Evolutionary conservation across 2,888 invertebrate species (phyloP).

Genomic region (Amblyteles armatorius): DNA sequence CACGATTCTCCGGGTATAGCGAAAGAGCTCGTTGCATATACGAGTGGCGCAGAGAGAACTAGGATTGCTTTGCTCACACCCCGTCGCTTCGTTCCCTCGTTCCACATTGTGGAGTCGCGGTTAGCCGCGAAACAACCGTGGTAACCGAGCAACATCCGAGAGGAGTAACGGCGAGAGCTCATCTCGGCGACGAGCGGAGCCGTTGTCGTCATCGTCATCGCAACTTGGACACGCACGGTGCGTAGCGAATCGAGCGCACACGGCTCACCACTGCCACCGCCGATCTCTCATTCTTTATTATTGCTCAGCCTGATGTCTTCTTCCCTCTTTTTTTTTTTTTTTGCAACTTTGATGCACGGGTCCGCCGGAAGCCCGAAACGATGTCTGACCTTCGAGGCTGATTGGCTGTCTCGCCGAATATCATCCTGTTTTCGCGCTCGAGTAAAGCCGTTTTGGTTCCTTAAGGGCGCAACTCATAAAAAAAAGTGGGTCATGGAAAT

Average conservation of each 20-base stretch:
- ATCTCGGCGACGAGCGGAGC: constrained; percentile 11
- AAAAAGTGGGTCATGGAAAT: neutral
- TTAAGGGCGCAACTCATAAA: neutral
- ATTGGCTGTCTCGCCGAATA: constrained; percentile 13
- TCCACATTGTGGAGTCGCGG: constrained; percentile 61
- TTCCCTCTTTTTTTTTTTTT: constrained; percentile 1
- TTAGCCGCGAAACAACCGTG: constrained; percentile 67
- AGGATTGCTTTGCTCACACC: constrained; percentile 27
- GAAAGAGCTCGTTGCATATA: neutral
- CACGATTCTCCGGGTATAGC: constrained; percentile 6
- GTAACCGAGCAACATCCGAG: constrained; percentile 68
- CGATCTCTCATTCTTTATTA: constrained; percentile 15
- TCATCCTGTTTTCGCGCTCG: neutral
- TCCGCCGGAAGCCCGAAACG: constrained; percentile 12
- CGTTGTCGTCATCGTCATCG: constrained; percentile 21
- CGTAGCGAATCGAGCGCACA: constrained; percentile 20
- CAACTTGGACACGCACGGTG: neutral
- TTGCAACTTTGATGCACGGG: neutral
- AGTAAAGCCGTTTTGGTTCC: neutral
- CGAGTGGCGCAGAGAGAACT: constrained; percentile 11
- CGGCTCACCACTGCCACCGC: constrained; percentile 16
- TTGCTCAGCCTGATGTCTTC: neutral
- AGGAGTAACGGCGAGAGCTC: constrained; percentile 40
- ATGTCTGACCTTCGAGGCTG: neutral
- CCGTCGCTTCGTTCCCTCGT: constrained; percentile 60